phyloP scores from a whole-genome alignment of 1,140 invertebrate species.

The Megalopta genalis region DNA sequence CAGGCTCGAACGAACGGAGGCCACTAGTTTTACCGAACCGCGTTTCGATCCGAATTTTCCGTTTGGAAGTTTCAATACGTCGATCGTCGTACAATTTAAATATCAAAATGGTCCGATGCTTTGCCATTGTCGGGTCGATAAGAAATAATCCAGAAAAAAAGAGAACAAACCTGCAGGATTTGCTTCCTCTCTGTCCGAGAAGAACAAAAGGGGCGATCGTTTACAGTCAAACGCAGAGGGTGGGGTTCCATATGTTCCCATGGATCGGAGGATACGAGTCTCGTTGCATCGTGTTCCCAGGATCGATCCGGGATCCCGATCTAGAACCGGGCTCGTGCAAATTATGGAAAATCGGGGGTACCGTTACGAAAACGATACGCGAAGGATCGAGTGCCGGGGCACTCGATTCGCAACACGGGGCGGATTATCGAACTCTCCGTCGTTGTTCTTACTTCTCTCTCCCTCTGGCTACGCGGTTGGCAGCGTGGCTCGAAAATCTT shows the following conservation, averaged over 20 bases:
- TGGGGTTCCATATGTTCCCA: neutral
- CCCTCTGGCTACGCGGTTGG: neutral
- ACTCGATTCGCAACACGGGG: no score
- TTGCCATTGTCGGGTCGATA: neutral
- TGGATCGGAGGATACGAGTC: neutral
- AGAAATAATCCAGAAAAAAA: neutral
- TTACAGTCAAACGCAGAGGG: neutral
- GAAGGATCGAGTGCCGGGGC: neutral
- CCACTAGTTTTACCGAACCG: no score
- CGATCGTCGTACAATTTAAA: no score
- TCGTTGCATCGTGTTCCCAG: neutral
- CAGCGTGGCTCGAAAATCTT: slow-evolving; percentile 10
- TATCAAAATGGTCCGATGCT: neutral
- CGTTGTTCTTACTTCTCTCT: neutral
- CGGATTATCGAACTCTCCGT: slow-evolving; percentile 1
- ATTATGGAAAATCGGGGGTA: slow-evolving; percentile 2
- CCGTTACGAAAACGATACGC: slow-evolving; percentile 11
- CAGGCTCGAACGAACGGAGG: no score
- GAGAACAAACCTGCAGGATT: no score
- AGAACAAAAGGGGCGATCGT: neutral
- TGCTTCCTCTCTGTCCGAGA: no score
- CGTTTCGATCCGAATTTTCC: no score
- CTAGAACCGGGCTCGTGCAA: neutral
- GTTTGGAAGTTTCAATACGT: no score
- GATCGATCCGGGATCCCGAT: neutral